A percentile compares a stretch with the other conserved stretches of the same genome.
phyloP scores from a whole-genome alignment of 2,113 vertebrate species.

The Bucco capensis region DNA sequence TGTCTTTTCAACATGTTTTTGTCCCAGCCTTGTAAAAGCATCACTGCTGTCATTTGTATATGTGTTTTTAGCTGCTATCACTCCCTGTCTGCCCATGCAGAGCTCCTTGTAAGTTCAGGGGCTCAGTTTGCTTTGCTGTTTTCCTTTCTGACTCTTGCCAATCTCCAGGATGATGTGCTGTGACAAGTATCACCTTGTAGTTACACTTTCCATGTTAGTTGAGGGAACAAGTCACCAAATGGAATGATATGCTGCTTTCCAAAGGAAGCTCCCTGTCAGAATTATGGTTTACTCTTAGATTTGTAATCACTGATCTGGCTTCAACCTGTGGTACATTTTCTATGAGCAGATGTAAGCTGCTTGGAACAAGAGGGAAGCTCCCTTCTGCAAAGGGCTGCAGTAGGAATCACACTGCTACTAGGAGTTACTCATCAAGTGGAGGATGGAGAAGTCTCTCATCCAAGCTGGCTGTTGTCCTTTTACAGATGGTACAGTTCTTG shows the following conservation, averaged over 20 bases:
- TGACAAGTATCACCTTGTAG: not conserved
- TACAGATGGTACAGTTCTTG: not conserved
- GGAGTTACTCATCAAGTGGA: not conserved
- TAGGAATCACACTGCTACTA: not conserved
- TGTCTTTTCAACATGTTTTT: not conserved
- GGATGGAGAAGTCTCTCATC: not conserved
- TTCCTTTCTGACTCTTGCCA: not conserved
- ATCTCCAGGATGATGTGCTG: not conserved
- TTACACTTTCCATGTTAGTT: not conserved
- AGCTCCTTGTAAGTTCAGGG: not conserved
- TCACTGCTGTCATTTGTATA: accelerated
- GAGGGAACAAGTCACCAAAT: not conserved
- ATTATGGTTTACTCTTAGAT: not conserved
- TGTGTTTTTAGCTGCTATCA: not conserved
- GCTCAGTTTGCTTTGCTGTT: not conserved
- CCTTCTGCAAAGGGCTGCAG: not conserved
- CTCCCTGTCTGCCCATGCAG: not conserved
- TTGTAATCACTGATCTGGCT: not conserved
- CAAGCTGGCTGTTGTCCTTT: not conserved
- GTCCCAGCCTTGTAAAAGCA: not conserved
- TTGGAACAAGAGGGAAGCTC: not conserved
- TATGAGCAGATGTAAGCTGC: not conserved
- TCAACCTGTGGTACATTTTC: not conserved
- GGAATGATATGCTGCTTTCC: not conserved
- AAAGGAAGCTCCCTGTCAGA: not conserved